Conservation (phyloP, 2,113 vertebrate genomes). For the Hylia prasina region DNA sequence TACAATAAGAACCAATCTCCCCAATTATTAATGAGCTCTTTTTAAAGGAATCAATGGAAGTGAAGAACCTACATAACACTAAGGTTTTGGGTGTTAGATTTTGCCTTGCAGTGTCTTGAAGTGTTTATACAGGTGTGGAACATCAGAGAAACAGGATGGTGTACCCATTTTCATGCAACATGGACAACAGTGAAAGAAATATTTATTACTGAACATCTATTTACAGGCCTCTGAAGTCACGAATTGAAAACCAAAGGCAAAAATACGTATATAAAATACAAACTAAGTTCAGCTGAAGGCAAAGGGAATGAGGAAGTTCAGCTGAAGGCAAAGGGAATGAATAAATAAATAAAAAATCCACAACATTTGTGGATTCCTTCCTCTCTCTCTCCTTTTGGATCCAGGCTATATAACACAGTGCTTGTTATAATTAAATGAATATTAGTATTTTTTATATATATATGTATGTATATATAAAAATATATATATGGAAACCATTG, state of each 20-base stretch:
- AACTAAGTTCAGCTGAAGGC: neutral
- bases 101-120: neutral
- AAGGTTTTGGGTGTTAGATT: neutral
- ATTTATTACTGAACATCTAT: neutral
- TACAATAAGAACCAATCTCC: neutral
- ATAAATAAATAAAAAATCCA: neutral
- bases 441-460: neutral
- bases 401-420: neutral
- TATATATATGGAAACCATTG: neutral
- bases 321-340: neutral
- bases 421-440: neutral
- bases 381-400: neutral
- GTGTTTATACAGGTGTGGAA: neutral
- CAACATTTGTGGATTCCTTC: neutral
- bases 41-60: neutral
- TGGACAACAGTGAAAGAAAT: neutral
- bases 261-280: neutral
- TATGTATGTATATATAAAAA: too few species aligned
- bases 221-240: neutral
- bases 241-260: neutral
- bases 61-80: neutral
- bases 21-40: neutral
- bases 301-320: neutral
- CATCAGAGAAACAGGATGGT: neutral
- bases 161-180: neutral